These are phyloP conservation scores for Thripadectes ignobilis DNA, from an alignment of 2,797 vertebrate genomes.

Conservation along the genomic window DNA sequence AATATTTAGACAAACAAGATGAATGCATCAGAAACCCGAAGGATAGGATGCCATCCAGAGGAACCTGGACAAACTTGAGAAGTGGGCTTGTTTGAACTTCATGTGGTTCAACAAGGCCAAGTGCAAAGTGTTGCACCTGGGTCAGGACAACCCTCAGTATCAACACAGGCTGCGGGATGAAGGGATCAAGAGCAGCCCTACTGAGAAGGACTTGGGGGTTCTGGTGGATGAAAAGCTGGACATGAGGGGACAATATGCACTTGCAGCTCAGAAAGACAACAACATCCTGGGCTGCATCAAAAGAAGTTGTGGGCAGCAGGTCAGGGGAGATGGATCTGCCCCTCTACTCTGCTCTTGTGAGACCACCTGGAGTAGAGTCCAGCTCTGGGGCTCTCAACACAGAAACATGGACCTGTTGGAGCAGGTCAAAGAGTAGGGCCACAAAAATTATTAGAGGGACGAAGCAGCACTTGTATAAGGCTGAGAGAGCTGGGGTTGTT, in stretches of 20 bases:
- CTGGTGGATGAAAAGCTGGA: background rate
- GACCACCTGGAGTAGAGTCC: background rate
- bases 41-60: background rate
- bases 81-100: background rate
- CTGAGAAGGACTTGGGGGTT: background rate
- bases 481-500: background rate
- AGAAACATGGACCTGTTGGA: background rate
- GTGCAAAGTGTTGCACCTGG: background rate
- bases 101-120: background rate
- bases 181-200: background rate
- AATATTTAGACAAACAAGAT: background rate
- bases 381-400: background rate
- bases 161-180: background rate
- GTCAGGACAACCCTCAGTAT: background rate
- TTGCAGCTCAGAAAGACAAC: background rate
- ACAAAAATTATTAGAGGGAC: background rate
- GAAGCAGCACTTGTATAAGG: background rate
- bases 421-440: accelerated
- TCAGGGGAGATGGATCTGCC: background rate
- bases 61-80: background rate
- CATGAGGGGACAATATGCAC: background rate
- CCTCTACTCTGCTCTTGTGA: background rate
- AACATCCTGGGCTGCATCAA: background rate
- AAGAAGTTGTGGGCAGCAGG: background rate
- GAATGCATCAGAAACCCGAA: background rate